These are phyloP conservation scores for Triplophysa siluroides DNA, from an alignment of 2,113 vertebrate species.

Conservation along the genomic window DNA sequence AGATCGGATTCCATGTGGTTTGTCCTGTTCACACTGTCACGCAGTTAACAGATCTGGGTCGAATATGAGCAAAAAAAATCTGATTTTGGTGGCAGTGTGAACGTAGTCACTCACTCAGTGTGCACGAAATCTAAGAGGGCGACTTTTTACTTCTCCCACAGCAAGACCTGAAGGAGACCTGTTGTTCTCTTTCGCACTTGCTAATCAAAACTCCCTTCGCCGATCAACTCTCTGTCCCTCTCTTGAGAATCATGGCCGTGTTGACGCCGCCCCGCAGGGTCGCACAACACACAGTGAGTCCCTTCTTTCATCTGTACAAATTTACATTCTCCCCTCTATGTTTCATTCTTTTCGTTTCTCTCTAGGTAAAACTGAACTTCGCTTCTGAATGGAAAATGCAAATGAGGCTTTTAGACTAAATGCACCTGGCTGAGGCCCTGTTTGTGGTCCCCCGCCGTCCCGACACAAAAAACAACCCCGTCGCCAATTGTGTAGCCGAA, in stretches of 20 bases:
- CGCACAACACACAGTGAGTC: background rate
- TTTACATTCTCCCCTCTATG: background rate
- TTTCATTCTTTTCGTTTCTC: constrained; percentile 15
- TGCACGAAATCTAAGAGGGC: background rate
- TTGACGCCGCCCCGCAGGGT: background rate
- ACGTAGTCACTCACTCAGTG: background rate
- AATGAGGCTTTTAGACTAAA: constrained; percentile 54
- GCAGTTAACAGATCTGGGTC: too few relatives aligned
- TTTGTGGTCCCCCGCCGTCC: constrained; percentile 7
- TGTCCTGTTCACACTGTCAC: too few relatives aligned
- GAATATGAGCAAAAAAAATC: too few relatives aligned
- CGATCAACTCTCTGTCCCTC: background rate
- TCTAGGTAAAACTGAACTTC: constrained; percentile 34
- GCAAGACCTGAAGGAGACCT: constrained; percentile 31
- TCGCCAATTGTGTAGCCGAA: background rate
- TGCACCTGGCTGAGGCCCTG: constrained; percentile 21
- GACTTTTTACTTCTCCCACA: constrained; percentile 3
- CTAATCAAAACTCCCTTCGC: constrained; percentile 51
- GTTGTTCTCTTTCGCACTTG: constrained; percentile 18
- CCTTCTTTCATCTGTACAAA: constrained; percentile 24
- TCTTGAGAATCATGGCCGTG: background rate
- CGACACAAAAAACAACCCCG: background rate
- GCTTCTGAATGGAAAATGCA: constrained; percentile 44
- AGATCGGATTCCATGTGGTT: too few relatives aligned
- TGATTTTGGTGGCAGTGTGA: too few relatives aligned